Evolutionary conservation across 2,113 vertebrate genomes (phyloP), one percentile per base, ranked within the genome.

Genomic region (Mastomys coucha): DNA sequence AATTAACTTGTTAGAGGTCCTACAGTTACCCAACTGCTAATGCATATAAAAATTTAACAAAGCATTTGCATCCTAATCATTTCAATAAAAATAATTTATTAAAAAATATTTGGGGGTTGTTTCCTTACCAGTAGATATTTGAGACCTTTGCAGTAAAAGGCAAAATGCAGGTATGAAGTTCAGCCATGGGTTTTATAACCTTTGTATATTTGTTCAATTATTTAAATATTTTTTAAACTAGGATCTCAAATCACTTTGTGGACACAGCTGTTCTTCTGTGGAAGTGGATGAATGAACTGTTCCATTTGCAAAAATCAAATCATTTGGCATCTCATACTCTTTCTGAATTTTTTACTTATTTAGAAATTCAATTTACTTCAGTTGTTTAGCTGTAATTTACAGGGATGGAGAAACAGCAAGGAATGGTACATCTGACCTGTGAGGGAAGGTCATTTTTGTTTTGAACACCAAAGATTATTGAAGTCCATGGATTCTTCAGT

Each of bases 201-300:
- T 76, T 70, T 20, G 78, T 93, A 7, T 75, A 85, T 92, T 90
- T 90, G 77, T 91, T 85, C 95, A 3, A 76, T 16, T 82, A 76
- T 85, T 39, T 73, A 82, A 63, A 11, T 67, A 5, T 67, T 36
- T 69, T 88, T 60, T 7, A 90, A 89, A 45, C 53, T 17, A 80
- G 17, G 90, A 93, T 1, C 51, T 93, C 80, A 80, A 76, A 86
- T 88, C 67, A 93, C 22, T 92, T 89, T 84, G 19, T 13, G 78
- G 94, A 80, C n/a, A 76, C n/a, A 92, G 77, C 45, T 92, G 3
- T 91, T 85, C 80, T 65, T 88, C n/a, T 82, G 3, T 78, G 56
- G 42, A 86, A 51, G 12, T 45, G 85, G 20, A 60, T 84, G 86
- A 85, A 86, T 77, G 26, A 89, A 65, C 13, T 72, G 14, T 89